Evolutionary conservation across 1,140 invertebrate genomes (phyloP), one percentile per base, ranked within the genome.

Genomic region (Zaprionus taronus): DNA sequence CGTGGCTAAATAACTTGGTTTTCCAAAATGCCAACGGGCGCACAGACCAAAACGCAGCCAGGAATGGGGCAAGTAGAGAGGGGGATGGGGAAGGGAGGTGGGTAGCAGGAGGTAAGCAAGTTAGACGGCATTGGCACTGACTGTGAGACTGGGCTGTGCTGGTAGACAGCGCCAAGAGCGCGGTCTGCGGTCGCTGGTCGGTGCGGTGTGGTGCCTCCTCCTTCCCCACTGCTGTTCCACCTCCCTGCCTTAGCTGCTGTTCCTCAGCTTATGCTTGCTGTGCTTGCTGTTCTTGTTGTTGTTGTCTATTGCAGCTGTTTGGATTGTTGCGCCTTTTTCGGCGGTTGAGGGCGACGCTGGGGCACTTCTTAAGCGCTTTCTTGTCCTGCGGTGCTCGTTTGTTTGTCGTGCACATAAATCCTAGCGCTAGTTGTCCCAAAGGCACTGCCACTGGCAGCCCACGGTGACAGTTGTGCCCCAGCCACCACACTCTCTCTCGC

Each of bases 361-460:
- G 77, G 84, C 78, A 90, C 71, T 89, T 90, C 84, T 89, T 90
- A 90, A 90, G 86, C 85, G 82, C 85, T 91, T 89, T 90, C 85
- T 85, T 91, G 91, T 91, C 86, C 91, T 92, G 86, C 81, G 91
- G 86, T 89, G 91, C 73, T 91, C 91, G 91, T 91, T 92, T 91
- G 83, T 91, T 91, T 91, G 86, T 83, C 75, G 77, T 87, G 82
- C 90, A 83, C 85, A 91, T 90, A 91, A 91, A 91, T 91, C 91
- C 89, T 91, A 63, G 65, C 83, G 78, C 84, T 86, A 89, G 84
- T 80, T 89, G 84, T 91, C 89, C 89, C 89, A 91, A 87, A 85
- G 89, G 89, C 81, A 89, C 81, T 86, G 86, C 86, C 84, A 87
- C 80, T 81, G 83, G 77, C 84, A 87, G 84, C 72, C 77, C 80